Conservation (phyloP, 1,140 invertebrate genomes). For the Nomia melanderi region DNA sequence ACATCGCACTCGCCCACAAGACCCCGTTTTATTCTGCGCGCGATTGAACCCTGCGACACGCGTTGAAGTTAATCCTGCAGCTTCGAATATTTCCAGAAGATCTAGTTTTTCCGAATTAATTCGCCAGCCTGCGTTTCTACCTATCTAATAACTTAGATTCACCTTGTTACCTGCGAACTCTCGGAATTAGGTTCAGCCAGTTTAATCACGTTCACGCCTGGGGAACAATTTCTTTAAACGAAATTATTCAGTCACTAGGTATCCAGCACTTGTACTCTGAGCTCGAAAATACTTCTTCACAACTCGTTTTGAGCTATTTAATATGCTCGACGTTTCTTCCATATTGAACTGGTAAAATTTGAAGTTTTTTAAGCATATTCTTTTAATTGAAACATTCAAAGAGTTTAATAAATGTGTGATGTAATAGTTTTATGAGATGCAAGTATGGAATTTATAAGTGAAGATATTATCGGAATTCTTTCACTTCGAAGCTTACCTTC, state of each 20-base stretch:
- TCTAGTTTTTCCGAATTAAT: neutral
- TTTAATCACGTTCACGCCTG: conserved; percentile 3
- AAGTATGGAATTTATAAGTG: no score
- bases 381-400: no score
- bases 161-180: conserved; percentile 1
- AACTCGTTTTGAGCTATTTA: no score
- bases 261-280: neutral
- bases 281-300: neutral
- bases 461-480: no score
- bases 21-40: no score
- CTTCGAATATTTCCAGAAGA: neutral
- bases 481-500: no score
- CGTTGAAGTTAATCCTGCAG: neutral
- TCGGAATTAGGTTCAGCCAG: neutral
- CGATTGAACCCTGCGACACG: neutral
- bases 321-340: no score
- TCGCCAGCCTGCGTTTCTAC: neutral
- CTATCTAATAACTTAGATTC: conserved; percentile 3
- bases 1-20: no score
- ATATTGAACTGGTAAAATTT: no score
- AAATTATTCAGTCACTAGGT: neutral
- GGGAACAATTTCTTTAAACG: conserved; percentile 1
- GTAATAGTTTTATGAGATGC: no score
- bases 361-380: no score
- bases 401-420: no score